phyloP scores from a whole-genome alignment of 2,797 vertebrate species.

The Myiotriccus ornatus region DNA sequence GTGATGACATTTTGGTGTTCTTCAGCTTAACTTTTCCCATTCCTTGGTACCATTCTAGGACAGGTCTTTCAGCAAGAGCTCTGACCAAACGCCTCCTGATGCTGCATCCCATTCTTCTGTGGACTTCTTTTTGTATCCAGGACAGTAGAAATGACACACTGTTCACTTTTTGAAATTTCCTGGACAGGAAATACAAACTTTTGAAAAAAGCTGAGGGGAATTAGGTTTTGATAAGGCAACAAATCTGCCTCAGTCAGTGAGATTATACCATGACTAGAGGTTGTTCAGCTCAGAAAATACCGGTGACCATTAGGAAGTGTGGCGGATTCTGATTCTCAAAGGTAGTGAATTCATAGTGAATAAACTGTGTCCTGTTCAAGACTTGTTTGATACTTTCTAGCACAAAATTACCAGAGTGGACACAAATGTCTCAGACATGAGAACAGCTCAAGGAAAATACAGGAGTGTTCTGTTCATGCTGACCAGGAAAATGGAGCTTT shows the following conservation, averaged over 20 bases:
- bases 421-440: neutral
- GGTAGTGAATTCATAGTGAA: neutral
- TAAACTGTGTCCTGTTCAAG: neutral
- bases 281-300: neutral
- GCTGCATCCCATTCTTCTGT: neutral
- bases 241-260: neutral
- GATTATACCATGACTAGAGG: neutral
- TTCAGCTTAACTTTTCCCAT: neutral
- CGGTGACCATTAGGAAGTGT: neutral
- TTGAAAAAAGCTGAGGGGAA: neutral
- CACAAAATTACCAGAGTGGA: neutral
- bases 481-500: neutral
- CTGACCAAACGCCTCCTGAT: rapidly evolving
- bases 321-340: neutral
- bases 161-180: neutral
- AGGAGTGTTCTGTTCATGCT: neutral
- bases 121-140: neutral
- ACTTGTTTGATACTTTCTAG: neutral
- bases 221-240: neutral
- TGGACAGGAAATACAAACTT: neutral
- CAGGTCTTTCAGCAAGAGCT: neutral
- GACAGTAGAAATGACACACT: neutral
- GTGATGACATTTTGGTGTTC: neutral
- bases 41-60: neutral
- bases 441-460: neutral